Base-by-base conservation (phyloP, 92 coral and sea anemone species). In the Epizoanthus scotinus region DNA sequence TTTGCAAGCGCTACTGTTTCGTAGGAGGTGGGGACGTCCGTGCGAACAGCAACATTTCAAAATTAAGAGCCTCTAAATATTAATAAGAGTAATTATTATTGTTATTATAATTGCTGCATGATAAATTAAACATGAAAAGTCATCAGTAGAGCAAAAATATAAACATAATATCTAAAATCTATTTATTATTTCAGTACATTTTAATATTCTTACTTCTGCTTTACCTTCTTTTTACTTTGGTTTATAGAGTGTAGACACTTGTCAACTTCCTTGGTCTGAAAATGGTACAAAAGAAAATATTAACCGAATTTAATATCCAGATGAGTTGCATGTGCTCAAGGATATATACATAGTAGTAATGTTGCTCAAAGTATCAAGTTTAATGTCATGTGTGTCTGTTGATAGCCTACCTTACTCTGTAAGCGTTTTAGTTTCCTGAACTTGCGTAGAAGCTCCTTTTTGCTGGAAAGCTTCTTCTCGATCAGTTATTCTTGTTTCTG, bases 371-470 rank as follows among this genome's bases (percentile, higher is more conserved):
- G n/a, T 36, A 63, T 14, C 69, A 63, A 25, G 36, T 25, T 63
- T 63, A 26, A 31, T 15, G 50, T 1, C 0, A 28, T 24, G 44
- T 15, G 12, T 18, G 13, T 28, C 18, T 6, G 28, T 31, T 6
- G 28, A 64, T 28, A 64, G n/a, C 70, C n/a, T 28, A 64, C 70
- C 70, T 64, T 64, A 64, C n/a, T 64, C 29, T 61, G 66, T 21
- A 61, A 61, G 66, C 31, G 34, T 61, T 61, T 61, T 4, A 61
- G 31, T 28, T 28, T 61, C 66, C 29, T 61, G 21, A 31, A 21
- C 29, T 61, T 61, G 28, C 29, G 21, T 61, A 7, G 66, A 24
- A 61, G 29, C 25, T 61, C 66, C 66, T 28, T 61, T 13, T 61
- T 61, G 34, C 66, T 8, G 9, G 66, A 21, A 13, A 61, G 25